Base-by-base conservation (phyloP, 92 coral and sea anemone species). In the Umimayanthus kanabou region DNA sequence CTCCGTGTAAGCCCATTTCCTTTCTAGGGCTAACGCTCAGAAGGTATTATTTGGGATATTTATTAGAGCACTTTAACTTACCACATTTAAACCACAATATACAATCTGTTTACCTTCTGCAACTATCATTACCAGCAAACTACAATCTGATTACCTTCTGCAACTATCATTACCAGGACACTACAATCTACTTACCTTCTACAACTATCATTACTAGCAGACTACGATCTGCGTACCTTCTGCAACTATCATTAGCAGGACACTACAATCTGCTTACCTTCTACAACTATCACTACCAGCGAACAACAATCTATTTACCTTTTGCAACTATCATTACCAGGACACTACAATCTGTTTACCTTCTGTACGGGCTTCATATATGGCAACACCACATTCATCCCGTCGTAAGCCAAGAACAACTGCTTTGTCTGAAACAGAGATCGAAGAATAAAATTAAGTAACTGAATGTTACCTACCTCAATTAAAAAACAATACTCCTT, bases 321-420 rank as follows among this genome's bases (percentile, higher is more conserved):
- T 61, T 26, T 4, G 26, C 6, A 61, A 61, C 69, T 5, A 61
- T 61, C 8, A 61, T 22, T 23, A 61, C 14, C 15, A 61, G 26
- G 9, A 22, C 9, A 20, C 20, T 28, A 70, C 39, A 70, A 9
- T 26, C 33, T 23, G 76, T 43, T 53, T 85, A 97, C 99, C 95
- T 97, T 96, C 76, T 96, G 96, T 39, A 82, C 89, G 30, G 96
- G 96, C 76, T 97, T 97, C 98, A 97, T 95, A 91, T 90, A 95
- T 0, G 98, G 94, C 72, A 93, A 65, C 33, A 95, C 90, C 40
- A 95, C 98, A 69, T 91, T 89, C 55, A 93, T 85, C n/a, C 99
- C 99, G 80, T 94, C 95, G 89, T 93, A 93, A n/a, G 94, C 91
- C 80, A 97, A 81, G 88, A 97, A 97, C 57, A 97, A 90, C 85